Percentiles rank a stretch among this genome's conserved stretches.
phyloP scores from a whole-genome alignment of 37 sponge, comb jelly and placozoan species.

The Tethya wilhelma region DNA sequence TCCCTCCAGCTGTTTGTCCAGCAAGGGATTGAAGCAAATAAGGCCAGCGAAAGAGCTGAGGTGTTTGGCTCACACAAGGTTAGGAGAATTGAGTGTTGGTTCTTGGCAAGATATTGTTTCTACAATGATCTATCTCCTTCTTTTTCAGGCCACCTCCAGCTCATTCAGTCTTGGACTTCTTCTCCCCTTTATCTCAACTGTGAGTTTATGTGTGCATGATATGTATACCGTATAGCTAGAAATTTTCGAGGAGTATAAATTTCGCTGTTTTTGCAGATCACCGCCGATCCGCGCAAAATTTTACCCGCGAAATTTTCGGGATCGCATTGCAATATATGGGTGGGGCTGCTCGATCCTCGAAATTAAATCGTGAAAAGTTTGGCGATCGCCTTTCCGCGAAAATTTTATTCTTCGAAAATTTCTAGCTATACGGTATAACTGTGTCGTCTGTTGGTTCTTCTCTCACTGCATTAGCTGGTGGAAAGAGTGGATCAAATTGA shows the following conservation, averaged over 20 bases:
- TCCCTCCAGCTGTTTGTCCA: slow-evolving; percentile 73
- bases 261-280: no score
- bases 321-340: no score
- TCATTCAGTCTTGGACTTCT: slow-evolving; percentile 79
- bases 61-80: slow-evolving; percentile 38
- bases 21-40: slow-evolving; percentile 71
- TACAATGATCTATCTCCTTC: not conserved
- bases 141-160: slow-evolving; percentile 72
- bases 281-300: no score
- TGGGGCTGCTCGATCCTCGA: no score
- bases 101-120: not conserved
- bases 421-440: no score
- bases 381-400: no score
- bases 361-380: no score
- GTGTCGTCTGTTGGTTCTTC: not conserved
- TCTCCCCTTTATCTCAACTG: slow-evolving; percentile 70
- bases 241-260: no score
- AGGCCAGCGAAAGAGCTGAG: slow-evolving; percentile 63
- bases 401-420: no score
- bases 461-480: slow-evolving; percentile 31
- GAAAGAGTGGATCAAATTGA: slow-evolving; percentile 33
- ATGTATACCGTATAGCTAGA: no score
- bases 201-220: slow-evolving; percentile 34
- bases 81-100: not conserved
- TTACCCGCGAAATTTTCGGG: no score